These are phyloP conservation scores for Muschampia plurimacula DNA, from an alignment of 2,888 invertebrate genomes.

Conservation along the genomic window DNA sequence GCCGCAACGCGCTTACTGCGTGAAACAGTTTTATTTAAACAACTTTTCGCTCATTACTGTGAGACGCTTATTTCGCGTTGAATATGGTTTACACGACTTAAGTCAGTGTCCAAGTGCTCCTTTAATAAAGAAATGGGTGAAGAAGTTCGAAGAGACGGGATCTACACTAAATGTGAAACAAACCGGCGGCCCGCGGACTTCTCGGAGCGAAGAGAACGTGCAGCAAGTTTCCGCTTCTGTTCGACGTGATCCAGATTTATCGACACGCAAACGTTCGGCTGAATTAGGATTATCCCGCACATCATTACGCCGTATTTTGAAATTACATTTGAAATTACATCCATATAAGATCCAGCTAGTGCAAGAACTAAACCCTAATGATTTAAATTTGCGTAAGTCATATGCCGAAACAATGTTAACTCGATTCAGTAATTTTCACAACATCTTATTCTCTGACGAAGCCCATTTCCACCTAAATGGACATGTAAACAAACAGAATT, in stretches of 20 bases:
- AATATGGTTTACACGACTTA: slow-evolving; percentile 14
- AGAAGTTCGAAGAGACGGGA: slow-evolving; percentile 3
- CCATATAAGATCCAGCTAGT: neutral
- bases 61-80: slow-evolving; percentile 32
- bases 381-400: slow-evolving; percentile 1
- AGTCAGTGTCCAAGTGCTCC: slow-evolving; percentile 8
- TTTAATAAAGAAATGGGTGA: neutral
- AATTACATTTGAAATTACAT: slow-evolving; percentile 1
- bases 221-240: neutral
- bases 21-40: slow-evolving; percentile 45
- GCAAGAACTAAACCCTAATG: neutral
- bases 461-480: neutral
- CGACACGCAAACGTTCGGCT: neutral
- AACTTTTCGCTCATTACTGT: slow-evolving; percentile 42
- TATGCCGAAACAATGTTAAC: slow-evolving; percentile 2
- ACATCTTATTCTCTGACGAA: neutral
- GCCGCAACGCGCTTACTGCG: slow-evolving; percentile 44
- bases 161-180: neutral
- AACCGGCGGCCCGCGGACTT: slow-evolving; percentile 2
- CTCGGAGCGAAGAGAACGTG: neutral
- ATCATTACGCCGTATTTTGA: neutral
- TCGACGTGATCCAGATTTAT: neutral
- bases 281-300: slow-evolving; percentile 4
- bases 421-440: neutral
- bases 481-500: slow-evolving; percentile 1